Evolutionary conservation across 2,888 invertebrate species (phyloP).

Genomic region (Antitype chi): DNA sequence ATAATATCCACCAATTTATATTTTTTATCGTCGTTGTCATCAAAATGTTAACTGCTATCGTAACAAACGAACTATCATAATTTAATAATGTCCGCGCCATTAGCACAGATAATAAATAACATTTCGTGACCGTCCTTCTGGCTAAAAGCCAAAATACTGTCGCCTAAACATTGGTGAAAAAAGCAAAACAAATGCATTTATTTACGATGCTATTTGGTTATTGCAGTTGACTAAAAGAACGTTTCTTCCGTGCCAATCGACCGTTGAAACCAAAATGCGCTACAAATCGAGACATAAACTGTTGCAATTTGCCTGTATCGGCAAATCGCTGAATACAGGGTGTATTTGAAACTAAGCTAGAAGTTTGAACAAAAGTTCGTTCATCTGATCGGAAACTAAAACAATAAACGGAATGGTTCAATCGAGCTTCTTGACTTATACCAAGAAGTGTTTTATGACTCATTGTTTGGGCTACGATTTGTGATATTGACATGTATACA

Average conservation of each 20-base stretch:
- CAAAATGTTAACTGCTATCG: slow-evolving; percentile 71
- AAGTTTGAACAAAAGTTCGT: slow-evolving; percentile 36
- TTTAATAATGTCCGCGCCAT: slow-evolving; percentile 80
- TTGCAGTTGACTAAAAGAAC: slow-evolving; percentile 44
- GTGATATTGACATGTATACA: not conserved
- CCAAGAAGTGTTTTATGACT: slow-evolving; percentile 24
- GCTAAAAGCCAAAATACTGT: slow-evolving; percentile 72
- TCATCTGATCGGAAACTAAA: slow-evolving; percentile 38
- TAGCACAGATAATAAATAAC: slow-evolving; percentile 78
- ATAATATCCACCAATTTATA: slow-evolving; percentile 59
- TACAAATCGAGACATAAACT: slow-evolving; percentile 55
- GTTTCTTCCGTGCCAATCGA: slow-evolving; percentile 62
- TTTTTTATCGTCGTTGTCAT: slow-evolving; percentile 60
- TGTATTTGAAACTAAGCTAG: slow-evolving; percentile 47
- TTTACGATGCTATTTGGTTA: slow-evolving; percentile 61
- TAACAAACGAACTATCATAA: slow-evolving; percentile 81
- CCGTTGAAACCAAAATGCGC: slow-evolving; percentile 60
- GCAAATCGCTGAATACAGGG: slow-evolving; percentile 40
- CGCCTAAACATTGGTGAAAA: slow-evolving; percentile 66
- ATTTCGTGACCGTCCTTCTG: slow-evolving; percentile 73
- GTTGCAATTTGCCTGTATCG: slow-evolving; percentile 52
- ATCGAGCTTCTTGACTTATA: slow-evolving; percentile 37
- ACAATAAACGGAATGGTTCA: slow-evolving; percentile 43
- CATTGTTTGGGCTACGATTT: slow-evolving; percentile 10
- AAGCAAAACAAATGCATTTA: slow-evolving; percentile 73